A percentile compares a stretch with the other conserved stretches of the same genome.
phyloP scores from a whole-genome alignment of 2,888 invertebrate genomes.

The Eristalinus aeneus region DNA sequence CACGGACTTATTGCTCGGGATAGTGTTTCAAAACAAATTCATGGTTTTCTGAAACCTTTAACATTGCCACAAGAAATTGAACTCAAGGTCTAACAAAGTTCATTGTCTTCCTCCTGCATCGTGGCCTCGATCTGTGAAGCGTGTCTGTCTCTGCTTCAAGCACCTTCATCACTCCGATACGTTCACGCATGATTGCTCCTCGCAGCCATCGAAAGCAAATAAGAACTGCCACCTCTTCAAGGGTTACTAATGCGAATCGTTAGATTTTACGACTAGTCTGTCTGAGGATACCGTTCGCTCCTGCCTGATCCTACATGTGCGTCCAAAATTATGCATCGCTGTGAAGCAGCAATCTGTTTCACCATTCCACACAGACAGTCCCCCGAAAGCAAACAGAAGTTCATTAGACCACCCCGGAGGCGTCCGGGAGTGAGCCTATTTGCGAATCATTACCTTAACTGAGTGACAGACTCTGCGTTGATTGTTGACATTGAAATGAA shows the following conservation, averaged over 20 bases:
- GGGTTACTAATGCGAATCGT: neutral
- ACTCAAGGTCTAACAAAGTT: too few species aligned
- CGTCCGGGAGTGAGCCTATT: neutral
- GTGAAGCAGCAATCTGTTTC: neutral
- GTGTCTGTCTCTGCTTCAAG: too few species aligned
- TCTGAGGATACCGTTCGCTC: neutral
- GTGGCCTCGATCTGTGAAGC: too few species aligned
- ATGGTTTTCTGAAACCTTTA: too few species aligned
- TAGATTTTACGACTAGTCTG: neutral
- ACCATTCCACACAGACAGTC: neutral
- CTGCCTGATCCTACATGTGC: neutral
- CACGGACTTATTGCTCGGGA: too few species aligned
- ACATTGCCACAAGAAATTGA: too few species aligned
- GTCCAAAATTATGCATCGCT: too few species aligned
- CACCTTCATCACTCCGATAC: too few species aligned
- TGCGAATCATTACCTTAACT: neutral
- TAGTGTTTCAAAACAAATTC: too few species aligned
- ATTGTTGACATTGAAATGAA: neutral
- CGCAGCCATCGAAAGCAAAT: neutral
- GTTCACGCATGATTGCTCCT: neutral
- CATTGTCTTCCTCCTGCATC: too few species aligned
- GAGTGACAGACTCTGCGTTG: neutral
- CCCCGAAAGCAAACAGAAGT: neutral
- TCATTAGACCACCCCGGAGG: neutral
- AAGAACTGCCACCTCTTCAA: neutral